phyloP scores from a whole-genome alignment of 1,140 invertebrate species.

The Uloborus diversus region DNA sequence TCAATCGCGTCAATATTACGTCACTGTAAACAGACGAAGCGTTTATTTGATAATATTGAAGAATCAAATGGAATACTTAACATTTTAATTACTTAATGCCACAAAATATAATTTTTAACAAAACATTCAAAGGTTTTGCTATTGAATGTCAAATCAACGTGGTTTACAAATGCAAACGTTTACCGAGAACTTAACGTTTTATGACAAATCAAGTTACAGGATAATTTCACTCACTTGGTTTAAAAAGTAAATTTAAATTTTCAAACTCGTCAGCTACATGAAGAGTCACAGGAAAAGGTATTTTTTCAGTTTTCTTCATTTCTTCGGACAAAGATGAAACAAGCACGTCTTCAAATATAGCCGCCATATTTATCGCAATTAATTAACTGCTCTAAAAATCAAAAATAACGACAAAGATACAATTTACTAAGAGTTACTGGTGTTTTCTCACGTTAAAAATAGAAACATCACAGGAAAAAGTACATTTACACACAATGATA shows the following conservation, averaged over 20 bases:
- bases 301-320: constrained; percentile 39
- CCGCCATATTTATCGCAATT: constrained; percentile 47
- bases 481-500: constrained; percentile 6
- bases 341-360: constrained; percentile 53
- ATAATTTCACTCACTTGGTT: constrained; percentile 22
- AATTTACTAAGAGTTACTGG: background rate
- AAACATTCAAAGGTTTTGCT: too few species aligned
- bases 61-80: too few species aligned
- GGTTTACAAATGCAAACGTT: too few species aligned
- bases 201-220: too few species aligned
- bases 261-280: constrained; percentile 57
- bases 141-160: too few species aligned
- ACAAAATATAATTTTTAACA: too few species aligned
- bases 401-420: background rate
- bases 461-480: background rate
- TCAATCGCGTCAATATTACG: too few species aligned
- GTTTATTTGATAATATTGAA: too few species aligned
- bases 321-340: constrained; percentile 52
- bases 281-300: constrained; percentile 50
- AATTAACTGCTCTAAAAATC: constrained; percentile 21
- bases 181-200: too few species aligned
- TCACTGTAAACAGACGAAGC: too few species aligned
- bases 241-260: constrained; percentile 56
- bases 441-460: constrained; percentile 24
- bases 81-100: too few species aligned